A percentile compares a stretch with the other conserved stretches of the same genome.
phyloP scores from a whole-genome alignment of 2,113 vertebrate species.

The Emberiza fucata region DNA sequence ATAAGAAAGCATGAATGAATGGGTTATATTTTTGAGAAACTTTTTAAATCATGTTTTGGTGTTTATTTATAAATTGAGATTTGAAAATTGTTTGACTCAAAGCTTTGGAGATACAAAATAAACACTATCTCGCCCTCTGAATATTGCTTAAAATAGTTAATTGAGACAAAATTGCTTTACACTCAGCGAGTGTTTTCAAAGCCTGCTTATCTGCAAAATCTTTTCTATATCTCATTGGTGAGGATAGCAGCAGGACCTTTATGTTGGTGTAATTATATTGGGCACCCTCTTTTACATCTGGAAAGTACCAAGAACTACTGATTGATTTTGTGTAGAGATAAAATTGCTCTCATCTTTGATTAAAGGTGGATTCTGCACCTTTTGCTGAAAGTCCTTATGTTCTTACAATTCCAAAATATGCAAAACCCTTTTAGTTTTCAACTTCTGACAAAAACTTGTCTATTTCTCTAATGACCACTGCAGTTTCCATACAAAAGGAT shows the following conservation, averaged over 20 bases:
- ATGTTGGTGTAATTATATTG: neutral
- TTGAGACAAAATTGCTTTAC: slow-evolving; percentile 6
- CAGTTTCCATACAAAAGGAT: neutral
- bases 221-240: neutral
- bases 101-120: neutral
- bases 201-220: neutral
- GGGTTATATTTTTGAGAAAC: neutral
- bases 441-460: neutral
- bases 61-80: neutral
- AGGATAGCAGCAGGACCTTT: neutral
- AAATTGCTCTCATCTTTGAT: neutral
- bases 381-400: neutral
- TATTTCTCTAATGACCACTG: neutral
- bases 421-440: neutral
- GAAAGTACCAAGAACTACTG: neutral
- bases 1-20: neutral
- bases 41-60: neutral
- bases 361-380: neutral
- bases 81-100: neutral
- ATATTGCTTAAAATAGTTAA: neutral
- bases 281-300: neutral
- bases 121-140: neutral
- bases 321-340: neutral
- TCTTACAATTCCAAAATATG: neutral
- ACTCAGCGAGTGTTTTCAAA: slow-evolving; percentile 4